phyloP scores from a whole-genome alignment of 2,113 vertebrate species.

The Talpa occidentalis region DNA sequence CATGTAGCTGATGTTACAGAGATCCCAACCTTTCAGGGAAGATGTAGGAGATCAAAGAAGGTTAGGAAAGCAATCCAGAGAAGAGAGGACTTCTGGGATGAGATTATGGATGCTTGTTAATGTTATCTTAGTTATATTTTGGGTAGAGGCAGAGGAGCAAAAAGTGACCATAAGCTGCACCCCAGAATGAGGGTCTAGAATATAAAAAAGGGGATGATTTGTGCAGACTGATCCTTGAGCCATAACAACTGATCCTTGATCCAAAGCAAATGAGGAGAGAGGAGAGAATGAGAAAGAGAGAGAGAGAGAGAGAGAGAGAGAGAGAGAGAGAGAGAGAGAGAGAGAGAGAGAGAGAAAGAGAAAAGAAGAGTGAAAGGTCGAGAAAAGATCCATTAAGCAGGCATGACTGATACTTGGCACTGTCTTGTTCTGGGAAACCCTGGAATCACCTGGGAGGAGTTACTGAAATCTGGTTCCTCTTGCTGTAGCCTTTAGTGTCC shows the following conservation, averaged over 20 bases:
- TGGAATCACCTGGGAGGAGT: neutral
- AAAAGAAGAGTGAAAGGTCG: neutral
- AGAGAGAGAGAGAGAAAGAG: neutral
- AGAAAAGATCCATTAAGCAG: neutral
- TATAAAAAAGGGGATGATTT: neutral
- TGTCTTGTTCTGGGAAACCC: neutral
- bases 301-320: too few species aligned
- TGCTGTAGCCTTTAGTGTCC: neutral
- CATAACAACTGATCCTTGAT: neutral
- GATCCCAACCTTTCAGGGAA: neutral
- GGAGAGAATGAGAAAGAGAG: too few species aligned
- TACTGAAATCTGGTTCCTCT: neutral
- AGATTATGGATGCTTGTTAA: neutral
- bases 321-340: neutral
- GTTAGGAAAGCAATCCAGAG: conserved; percentile 38
- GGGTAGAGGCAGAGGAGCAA: conserved; percentile 31
- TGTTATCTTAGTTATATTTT: conserved; percentile 58
- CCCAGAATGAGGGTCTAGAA: neutral
- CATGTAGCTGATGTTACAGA: too few species aligned
- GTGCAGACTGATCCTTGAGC: neutral
- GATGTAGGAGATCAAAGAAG: neutral
- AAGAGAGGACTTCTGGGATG: conserved; percentile 30
- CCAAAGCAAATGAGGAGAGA: neutral
- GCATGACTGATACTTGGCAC: too few species aligned
- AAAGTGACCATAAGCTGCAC: neutral